Evolutionary conservation across 1,140 invertebrate species (phyloP).

Genomic region (Copidosoma floridanum): DNA sequence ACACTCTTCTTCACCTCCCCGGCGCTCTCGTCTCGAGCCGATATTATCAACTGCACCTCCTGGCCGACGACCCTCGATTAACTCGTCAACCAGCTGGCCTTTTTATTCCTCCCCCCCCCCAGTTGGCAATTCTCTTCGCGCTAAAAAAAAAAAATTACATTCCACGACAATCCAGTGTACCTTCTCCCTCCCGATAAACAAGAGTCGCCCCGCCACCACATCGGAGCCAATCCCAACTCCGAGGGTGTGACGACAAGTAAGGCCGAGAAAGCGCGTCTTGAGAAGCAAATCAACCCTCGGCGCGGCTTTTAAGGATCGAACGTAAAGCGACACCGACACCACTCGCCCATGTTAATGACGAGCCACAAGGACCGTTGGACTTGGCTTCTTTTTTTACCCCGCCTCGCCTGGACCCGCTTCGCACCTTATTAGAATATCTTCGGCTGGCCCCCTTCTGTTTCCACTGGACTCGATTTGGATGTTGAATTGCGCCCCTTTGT

Average conservation of each 20-base stretch:
- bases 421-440: too few relatives aligned
- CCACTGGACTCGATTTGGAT: too few relatives aligned
- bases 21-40: constrained; percentile 5
- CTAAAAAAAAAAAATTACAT: too few relatives aligned
- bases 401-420: neutral
- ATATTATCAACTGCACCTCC: constrained; percentile 28
- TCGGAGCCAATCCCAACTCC: neutral
- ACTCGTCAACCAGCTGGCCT: constrained; percentile 20
- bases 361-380: neutral
- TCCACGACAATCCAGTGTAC: too few relatives aligned
- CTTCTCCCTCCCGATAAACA: neutral
- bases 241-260: constrained; percentile 6
- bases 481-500: too few relatives aligned
- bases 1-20: too few relatives aligned
- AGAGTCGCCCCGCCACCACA: too few relatives aligned
- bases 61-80: constrained; percentile 22
- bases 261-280: neutral
- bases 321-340: neutral
- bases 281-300: constrained; percentile 8
- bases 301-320: neutral
- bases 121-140: too few relatives aligned
- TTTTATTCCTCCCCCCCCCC: neutral
- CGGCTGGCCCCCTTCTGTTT: too few relatives aligned
- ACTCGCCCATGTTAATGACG: constrained; percentile 3
- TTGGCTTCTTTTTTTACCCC: neutral